phyloP scores from a whole-genome alignment of 2,113 vertebrate species.

The Oryzias curvinotus region DNA sequence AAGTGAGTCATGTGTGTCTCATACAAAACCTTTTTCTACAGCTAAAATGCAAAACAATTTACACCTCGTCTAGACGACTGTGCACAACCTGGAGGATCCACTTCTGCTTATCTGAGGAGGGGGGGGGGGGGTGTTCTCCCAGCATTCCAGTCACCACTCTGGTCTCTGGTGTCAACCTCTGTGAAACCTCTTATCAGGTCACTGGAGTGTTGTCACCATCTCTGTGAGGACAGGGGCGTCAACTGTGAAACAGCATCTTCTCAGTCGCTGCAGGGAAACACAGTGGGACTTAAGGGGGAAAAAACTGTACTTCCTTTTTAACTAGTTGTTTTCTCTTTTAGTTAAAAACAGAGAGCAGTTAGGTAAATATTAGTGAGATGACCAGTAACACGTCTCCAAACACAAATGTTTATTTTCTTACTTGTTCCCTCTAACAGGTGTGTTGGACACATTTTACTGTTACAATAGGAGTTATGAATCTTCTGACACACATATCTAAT shows the following conservation, averaged over 20 bases:
- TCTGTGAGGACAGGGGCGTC: slow-evolving; percentile 11
- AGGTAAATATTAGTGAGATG: too few species aligned
- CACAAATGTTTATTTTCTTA: too few species aligned
- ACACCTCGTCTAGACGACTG: slow-evolving; percentile 51
- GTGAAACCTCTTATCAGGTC: slow-evolving; percentile 35
- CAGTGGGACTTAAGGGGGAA: background rate
- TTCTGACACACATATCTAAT: too few species aligned
- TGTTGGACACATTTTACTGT: too few species aligned
- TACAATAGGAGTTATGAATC: too few species aligned
- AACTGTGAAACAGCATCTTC: slow-evolving; percentile 8
- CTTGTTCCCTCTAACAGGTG: too few species aligned
- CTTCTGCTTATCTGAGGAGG: slow-evolving; percentile 17
- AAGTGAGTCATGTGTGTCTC: too few species aligned
- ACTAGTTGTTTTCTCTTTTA: too few species aligned
- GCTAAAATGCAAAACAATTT: slow-evolving; percentile 57
- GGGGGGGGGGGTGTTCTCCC: background rate
- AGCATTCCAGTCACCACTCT: slow-evolving; percentile 30
- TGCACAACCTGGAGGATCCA: slow-evolving; percentile 24
- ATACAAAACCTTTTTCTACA: background rate
- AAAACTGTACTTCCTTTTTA: background rate
- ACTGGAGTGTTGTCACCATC: slow-evolving; percentile 22
- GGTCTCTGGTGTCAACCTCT: slow-evolving; percentile 19
- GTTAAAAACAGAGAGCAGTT: too few species aligned
- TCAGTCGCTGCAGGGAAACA: slow-evolving; percentile 9
- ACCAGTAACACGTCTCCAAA: too few species aligned